Evolutionary conservation across 2,888 invertebrate species (phyloP).

Genomic region (Beris morrisii): DNA sequence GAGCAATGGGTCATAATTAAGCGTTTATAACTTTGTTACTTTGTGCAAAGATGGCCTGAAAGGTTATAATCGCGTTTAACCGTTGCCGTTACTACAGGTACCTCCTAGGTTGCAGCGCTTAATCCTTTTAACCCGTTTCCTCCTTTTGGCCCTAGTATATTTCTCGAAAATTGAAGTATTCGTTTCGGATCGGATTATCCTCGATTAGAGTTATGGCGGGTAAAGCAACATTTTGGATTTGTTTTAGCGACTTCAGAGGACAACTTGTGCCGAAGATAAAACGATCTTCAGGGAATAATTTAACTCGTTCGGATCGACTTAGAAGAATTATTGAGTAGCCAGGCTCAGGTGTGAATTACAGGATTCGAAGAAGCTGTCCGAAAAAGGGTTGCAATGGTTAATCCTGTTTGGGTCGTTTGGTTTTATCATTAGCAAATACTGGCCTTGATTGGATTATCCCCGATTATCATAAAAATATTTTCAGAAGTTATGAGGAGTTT

Average conservation of each 20-base stretch:
- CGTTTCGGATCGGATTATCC: not conserved
- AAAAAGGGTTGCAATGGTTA: not conserved
- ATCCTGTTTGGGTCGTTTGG: conserved; percentile 19
- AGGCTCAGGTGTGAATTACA: no score
- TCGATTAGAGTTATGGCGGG: conserved; percentile 20
- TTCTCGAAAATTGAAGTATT: conserved; percentile 1
- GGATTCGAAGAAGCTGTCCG: not conserved
- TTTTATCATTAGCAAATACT: conserved; percentile 24
- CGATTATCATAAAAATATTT: conserved; percentile 37
- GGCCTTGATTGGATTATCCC: conserved; percentile 33
- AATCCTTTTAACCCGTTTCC: conserved; percentile 26
- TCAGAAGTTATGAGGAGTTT: conserved; percentile 28
- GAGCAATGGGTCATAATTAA: conserved; percentile 15
- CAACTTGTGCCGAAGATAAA: not conserved
- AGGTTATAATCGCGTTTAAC: conserved; percentile 23
- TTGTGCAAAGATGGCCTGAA: not conserved
- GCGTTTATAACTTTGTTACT: conserved; percentile 10
- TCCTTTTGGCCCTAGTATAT: conserved; percentile 2
- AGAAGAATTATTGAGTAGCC: no score
- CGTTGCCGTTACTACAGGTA: conserved; percentile 25
- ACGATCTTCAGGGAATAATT: conserved; percentile 10
- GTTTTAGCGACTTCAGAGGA: conserved; percentile 1
- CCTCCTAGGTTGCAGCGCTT: not conserved
- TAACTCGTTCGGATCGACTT: not conserved
- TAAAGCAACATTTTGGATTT: conserved; percentile 23